Conservation (phyloP, 1,140 invertebrate species). For the Ips nitidus region DNA sequence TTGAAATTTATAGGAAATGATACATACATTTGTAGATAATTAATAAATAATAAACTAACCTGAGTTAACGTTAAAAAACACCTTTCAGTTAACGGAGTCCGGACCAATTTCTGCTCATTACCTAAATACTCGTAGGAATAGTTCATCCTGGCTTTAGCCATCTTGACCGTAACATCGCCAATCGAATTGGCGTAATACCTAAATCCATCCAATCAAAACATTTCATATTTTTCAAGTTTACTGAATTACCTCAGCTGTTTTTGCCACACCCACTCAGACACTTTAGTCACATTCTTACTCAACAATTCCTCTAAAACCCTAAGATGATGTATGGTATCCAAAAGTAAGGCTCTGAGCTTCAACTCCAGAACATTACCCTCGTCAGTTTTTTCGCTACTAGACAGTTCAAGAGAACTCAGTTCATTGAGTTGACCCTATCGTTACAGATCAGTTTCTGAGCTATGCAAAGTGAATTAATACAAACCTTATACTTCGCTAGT, state of each 20-base stretch:
- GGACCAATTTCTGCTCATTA: conserved; percentile 85
- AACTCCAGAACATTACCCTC: conserved; percentile 54
- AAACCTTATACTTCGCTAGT: conserved; percentile 48
- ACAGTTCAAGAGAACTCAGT: conserved; percentile 62
- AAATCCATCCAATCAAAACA: conserved; percentile 32
- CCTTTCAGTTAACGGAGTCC: conserved; percentile 91
- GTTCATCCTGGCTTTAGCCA: conserved; percentile 88
- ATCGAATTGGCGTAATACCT: conserved; percentile 61
- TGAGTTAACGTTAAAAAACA: conserved; percentile 95
- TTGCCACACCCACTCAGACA: conserved; percentile 89
- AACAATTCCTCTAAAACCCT: conserved; percentile 79
- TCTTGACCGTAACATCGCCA: conserved; percentile 65
- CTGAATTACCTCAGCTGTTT: conserved; percentile 81
- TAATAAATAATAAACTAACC: conserved; percentile 51
- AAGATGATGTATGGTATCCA: conserved; percentile 93
- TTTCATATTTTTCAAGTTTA: neutral
- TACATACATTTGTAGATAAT: neutral
- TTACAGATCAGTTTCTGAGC: conserved; percentile 1
- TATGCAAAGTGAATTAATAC: conserved; percentile 12
- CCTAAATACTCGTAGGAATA: conserved; percentile 99
- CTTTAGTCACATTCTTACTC: conserved; percentile 62
- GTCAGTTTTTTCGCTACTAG: conserved; percentile 32
- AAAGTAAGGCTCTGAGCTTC: conserved; percentile 76
- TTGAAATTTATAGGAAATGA: neutral
- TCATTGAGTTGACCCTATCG: conserved; percentile 61